These are phyloP conservation scores for Lacerta bilineata DNA, from an alignment of 2,797 vertebrate genomes.

Conservation along the genomic window DNA sequence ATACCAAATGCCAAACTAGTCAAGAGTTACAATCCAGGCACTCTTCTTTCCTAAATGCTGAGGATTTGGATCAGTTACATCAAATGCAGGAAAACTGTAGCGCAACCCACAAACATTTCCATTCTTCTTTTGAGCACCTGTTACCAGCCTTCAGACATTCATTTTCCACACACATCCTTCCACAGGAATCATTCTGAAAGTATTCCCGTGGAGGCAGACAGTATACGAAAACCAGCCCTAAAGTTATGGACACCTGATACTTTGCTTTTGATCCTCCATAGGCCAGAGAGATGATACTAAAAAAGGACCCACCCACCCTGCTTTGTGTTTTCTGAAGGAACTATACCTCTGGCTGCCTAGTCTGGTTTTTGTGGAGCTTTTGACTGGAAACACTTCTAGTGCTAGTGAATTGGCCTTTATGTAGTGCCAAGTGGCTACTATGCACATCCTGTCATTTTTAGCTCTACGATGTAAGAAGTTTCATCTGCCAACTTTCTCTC, in stretches of 20 bases:
- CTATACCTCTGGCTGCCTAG: neutral
- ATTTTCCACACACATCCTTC: neutral
- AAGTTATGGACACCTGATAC: neutral
- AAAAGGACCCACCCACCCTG: neutral
- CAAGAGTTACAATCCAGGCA: neutral
- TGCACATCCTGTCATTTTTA: neutral
- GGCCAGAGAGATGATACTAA: neutral
- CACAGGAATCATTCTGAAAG: neutral
- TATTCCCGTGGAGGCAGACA: neutral
- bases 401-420: neutral
- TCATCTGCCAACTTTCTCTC: neutral
- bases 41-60: neutral
- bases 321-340: neutral
- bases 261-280: neutral
- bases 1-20: neutral
- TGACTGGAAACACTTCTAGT: neutral
- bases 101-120: neutral
- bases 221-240: neutral
- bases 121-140: neutral
- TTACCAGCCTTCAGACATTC: neutral
- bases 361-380: neutral
- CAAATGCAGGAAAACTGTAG: neutral
- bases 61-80: neutral
- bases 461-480: neutral
- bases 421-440: neutral